Base-by-base conservation (phyloP, 1,140 invertebrate species). In the Drosophila tristis region DNA sequence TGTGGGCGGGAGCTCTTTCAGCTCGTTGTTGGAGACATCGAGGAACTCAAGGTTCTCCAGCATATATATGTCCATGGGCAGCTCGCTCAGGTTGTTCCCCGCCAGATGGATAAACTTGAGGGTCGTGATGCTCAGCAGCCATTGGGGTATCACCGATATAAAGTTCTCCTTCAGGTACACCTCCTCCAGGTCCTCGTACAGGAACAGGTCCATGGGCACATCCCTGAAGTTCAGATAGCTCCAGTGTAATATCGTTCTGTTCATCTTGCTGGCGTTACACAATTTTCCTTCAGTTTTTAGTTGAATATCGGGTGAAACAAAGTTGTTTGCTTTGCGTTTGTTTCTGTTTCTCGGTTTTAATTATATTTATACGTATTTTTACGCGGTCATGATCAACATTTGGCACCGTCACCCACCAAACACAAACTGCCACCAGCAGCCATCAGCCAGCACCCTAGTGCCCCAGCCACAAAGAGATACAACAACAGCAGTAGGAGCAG, bases 211-310 rank as follows among this genome's bases (percentile, higher is more conserved):
- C 82, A 91, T 90, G 15, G 91, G 91, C 16, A 92, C 85, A 74
- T 92, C 84, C 49, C 84, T 90, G 55, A 91, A 92, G 55, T 92
- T 91, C n/a, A 91, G 60, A 48, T 92, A 92, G 68, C 91, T 92
- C 91, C 91, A 92, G 66, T 92, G 91, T 63, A 92, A 57, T 59
- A 86, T 91, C 15, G 86, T 91, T 51, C 81, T 84, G 74, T 92
- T 92, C 91, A 92, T 92, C n/a, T 48, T 78, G 43, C 15, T 54
- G 26, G 47, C 54, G 71, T 90, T 90, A 82, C 70, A 86, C 81
- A 86, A 90, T 78, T 62, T 57, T 60, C 45, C 45, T 5, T 39
- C 48, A 44, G 31, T 9, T 15, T 16, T 49, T 58, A 11, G 23
- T 57, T 39, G n/a, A 53, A 51, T 54, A 50, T 48, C 26, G 56